Base-by-base conservation (phyloP, 2,888 invertebrate genomes). In the Drosophila subquinaria region DNA sequence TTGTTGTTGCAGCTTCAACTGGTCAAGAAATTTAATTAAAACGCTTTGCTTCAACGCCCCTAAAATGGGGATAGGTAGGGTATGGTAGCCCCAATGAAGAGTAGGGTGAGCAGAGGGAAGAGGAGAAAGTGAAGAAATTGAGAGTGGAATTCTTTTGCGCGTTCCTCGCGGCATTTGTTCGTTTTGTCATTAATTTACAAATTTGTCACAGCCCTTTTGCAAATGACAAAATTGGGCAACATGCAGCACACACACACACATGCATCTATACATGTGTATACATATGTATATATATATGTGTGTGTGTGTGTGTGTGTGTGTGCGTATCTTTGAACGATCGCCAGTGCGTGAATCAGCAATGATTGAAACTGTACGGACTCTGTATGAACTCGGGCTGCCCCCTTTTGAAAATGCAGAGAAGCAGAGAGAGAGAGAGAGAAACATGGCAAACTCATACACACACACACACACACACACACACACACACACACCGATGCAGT, bases 111-210 rank as follows among this genome's bases (percentile, higher is more conserved):
- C 3, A 15, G 6, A 15, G 48, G 57, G 15, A 4, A 20, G 23
- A 10, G 35, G 35, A 1, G 11, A 42, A 42, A 42, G 15, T 9
- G 10, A 20, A 11, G 20, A 11, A 11, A 43, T 11, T 5, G 48
- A 27, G 30, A 9, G 33, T 8, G 9, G 35, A 20, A 81, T 76
- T 63, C 68, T 57, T 60, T 60, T 64, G 69, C 56, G 69, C 55
- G 68, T 69, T 75, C 36, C 62, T 63, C 63, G 65, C 67, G 69
- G 67, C 70, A 48, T 75, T 84, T 53, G 67, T 78, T 51, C 61
- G 74, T 71, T 77, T 79, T 81, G 76, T 81, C 84, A 90, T 87
- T 90, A 87, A 88, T 90, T 86, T 88, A 76, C 81, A 83, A 86
- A 81, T 88, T 83, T 86, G 81, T 79, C 79, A 69, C 79, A 81